These are phyloP conservation scores for Littorina saxatilis DNA, from an alignment of 1,140 invertebrate species.

Conservation along the genomic window DNA sequence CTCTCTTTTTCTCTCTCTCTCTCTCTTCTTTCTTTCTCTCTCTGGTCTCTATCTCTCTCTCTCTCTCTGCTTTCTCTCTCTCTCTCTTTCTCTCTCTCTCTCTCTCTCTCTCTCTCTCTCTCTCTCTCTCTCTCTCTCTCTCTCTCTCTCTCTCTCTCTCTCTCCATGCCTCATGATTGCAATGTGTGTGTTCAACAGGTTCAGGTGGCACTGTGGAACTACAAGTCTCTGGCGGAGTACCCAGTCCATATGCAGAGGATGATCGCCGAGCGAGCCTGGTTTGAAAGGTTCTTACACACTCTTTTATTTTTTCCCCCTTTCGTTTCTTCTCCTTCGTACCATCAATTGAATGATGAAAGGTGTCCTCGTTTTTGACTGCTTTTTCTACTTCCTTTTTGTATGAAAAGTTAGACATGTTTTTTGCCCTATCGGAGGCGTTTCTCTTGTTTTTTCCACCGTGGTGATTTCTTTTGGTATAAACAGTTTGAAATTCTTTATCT, in stretches of 20 bases:
- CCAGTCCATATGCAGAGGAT: constrained; percentile 67
- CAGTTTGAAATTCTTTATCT: too few species aligned
- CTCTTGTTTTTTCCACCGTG: too few species aligned
- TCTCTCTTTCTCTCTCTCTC: neutral
- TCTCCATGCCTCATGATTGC: neutral
- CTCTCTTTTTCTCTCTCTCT: neutral
- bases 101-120: neutral
- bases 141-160: neutral
- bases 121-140: neutral
- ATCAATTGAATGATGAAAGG: too few species aligned
- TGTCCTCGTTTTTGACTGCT: neutral
- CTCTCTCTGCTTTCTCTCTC: neutral
- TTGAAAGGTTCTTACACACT: constrained; percentile 67
- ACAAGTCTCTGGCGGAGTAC: constrained; percentile 68
- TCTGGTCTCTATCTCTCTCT: neutral
- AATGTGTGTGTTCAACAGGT: too few species aligned
- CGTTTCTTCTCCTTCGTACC: too few species aligned
- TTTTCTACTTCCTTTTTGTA: too few species aligned
- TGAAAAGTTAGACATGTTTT: too few species aligned
- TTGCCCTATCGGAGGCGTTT: too few species aligned
- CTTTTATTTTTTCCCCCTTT: too few species aligned
- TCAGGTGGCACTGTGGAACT: constrained; percentile 66
- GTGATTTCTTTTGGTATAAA: too few species aligned
- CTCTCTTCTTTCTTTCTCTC: neutral
- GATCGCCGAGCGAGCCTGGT: constrained; percentile 66